phyloP scores from a whole-genome alignment of 2,797 vertebrate species.

The Tarsius wallacei region DNA sequence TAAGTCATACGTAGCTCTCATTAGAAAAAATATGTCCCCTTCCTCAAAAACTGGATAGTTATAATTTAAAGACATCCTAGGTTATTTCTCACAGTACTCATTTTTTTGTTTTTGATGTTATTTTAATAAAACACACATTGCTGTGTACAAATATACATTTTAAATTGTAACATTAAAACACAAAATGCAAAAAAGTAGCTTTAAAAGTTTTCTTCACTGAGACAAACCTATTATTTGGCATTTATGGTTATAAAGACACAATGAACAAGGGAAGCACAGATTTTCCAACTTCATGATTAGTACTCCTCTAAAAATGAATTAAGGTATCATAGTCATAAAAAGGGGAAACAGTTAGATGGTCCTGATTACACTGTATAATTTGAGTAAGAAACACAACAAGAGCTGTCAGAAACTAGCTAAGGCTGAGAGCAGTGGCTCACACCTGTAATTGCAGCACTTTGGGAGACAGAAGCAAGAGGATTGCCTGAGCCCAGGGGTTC shows the following conservation, averaged over 20 bases:
- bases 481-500: too few species aligned
- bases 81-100: not conserved
- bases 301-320: conserved; percentile 59
- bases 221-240: not conserved
- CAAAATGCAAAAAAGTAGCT: conserved; percentile 28
- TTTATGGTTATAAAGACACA: conserved; percentile 33
- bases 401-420: not conserved
- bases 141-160: conserved; percentile 82
- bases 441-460: too few species aligned
- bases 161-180: conserved; percentile 63
- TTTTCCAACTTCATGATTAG: conserved; percentile 45
- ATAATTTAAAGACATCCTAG: not conserved
- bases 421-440: too few species aligned
- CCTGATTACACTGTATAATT: not conserved
- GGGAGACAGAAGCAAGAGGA: too few species aligned
- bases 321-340: conserved; percentile 6
- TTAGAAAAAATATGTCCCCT: not conserved
- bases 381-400: conserved; percentile 53
- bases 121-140: conserved; percentile 85
- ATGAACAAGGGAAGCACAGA: not conserved
- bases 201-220: conserved; percentile 34
- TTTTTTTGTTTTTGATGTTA: not conserved
- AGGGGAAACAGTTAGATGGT: conserved; percentile 5
- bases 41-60: not conserved
- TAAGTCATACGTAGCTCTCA: not conserved